Percentiles rank a stretch among this genome's conserved stretches.
Evolutionary conservation across 2,113 vertebrate genomes (phyloP).

Genomic region (Lophius piscatorius): DNA sequence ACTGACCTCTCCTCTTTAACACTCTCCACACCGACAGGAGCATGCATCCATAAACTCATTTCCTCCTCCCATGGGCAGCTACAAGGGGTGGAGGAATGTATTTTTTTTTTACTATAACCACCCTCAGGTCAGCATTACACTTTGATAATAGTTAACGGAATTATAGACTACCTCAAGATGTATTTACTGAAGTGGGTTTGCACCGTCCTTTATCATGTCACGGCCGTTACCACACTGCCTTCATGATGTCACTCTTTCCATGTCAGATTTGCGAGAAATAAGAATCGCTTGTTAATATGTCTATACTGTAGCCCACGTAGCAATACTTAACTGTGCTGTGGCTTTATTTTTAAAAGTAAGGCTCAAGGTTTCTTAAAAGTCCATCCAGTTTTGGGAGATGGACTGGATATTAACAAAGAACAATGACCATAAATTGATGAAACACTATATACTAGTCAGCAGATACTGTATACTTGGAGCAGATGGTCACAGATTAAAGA

Average conservation of each 20-base stretch:
- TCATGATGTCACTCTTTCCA: not conserved
- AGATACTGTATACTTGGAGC: no score
- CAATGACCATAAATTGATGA: no score
- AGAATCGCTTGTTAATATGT: not conserved
- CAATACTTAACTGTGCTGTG: no score
- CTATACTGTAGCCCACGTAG: not conserved
- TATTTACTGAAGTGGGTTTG: constrained; percentile 12
- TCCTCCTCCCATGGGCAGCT: constrained; percentile 43
- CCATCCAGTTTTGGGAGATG: not conserved
- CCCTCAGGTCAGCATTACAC: constrained; percentile 8
- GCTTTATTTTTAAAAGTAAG: no score
- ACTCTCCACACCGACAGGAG: constrained; percentile 56
- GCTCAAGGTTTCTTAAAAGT: not conserved
- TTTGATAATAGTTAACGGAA: constrained; percentile 12
- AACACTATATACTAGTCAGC: no score
- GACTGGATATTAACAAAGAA: not conserved
- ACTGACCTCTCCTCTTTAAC: constrained; percentile 68
- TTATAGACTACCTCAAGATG: not conserved
- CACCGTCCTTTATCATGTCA: constrained; percentile 6
- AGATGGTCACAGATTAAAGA: no score
- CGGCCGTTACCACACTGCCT: not conserved
- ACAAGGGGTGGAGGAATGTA: constrained; percentile 27
- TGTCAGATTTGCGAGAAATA: no score
- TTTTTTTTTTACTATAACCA: constrained; percentile 36
- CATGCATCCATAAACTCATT: constrained; percentile 72